These are phyloP conservation scores for Drosophila affinis DNA, from an alignment of 2,888 invertebrate species.

Conservation along the genomic window DNA sequence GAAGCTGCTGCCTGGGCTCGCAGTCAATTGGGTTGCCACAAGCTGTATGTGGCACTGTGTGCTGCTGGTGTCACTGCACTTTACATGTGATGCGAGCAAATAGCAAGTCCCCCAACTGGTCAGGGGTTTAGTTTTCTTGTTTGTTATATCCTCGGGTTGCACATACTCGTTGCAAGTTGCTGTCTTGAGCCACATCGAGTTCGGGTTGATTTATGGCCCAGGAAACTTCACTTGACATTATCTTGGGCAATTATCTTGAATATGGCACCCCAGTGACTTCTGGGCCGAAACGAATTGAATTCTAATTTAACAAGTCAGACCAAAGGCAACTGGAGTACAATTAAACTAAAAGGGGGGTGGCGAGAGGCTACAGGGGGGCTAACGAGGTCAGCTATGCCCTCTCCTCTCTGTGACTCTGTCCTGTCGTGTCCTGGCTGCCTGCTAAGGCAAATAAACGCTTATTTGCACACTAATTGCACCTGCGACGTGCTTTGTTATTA, in stretches of 20 bases:
- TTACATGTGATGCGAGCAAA: conserved; percentile 43
- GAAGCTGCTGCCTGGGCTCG: conserved; percentile 38
- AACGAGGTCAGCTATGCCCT: conserved; percentile 64
- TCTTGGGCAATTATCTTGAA: conserved; percentile 47
- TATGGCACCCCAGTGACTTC: conserved; percentile 39
- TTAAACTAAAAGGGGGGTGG: conserved; percentile 13
- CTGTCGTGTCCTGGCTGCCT: conserved; percentile 11
- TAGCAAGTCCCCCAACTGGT: conserved; percentile 40
- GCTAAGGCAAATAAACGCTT: conserved; percentile 73
- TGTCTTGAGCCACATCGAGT: conserved; percentile 38
- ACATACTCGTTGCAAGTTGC: conserved; percentile 17
- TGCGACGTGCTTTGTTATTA: conserved; percentile 79
- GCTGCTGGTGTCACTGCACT: conserved; percentile 32
- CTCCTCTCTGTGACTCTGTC: not conserved
- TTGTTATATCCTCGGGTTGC: conserved; percentile 23
- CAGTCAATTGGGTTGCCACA: conserved; percentile 47
- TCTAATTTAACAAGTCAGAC: conserved; percentile 46
- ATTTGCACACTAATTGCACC: conserved; percentile 79
- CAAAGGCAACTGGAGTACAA: conserved; percentile 9
- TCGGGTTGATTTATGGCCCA: conserved; percentile 40
- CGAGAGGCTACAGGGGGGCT: conserved; percentile 6
- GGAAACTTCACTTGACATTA: conserved; percentile 39
- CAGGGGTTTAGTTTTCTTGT: conserved; percentile 40
- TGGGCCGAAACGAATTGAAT: conserved; percentile 59
- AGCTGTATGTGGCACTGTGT: conserved; percentile 1